phyloP scores from a whole-genome alignment of 2,113 vertebrate species.

The Mustela nigripes region DNA sequence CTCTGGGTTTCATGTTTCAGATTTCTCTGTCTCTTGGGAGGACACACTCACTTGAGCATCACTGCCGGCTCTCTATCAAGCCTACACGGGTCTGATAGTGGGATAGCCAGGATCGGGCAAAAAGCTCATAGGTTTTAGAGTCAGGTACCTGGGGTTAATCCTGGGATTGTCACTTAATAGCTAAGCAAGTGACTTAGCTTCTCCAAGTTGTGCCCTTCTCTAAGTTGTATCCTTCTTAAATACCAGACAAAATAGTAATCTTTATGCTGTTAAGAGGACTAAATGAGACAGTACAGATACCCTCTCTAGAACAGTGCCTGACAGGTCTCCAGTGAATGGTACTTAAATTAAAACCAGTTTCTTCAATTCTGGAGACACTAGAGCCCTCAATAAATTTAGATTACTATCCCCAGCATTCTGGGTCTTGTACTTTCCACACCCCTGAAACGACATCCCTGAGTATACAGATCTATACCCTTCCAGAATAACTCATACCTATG shows the following conservation, averaged over 20 bases:
- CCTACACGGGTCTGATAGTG: no score
- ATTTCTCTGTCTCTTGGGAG: not conserved
- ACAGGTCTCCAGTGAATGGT: not conserved
- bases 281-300: not conserved
- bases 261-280: not conserved
- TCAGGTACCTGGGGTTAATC: not conserved
- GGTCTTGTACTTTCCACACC: not conserved
- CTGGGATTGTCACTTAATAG: not conserved
- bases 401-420: not conserved
- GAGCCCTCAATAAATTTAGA: not conserved
- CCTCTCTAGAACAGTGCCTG: not conserved
- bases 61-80: not conserved
- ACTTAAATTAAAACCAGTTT: not conserved
- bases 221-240: not conserved
- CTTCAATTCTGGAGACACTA: not conserved
- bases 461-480: not conserved
- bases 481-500: not conserved
- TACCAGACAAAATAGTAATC: not conserved
- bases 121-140: not conserved
- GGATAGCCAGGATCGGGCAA: not conserved
- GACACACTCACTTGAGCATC: not conserved
- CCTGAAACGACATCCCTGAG: not conserved
- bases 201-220: not conserved
- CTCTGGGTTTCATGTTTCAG: not conserved
- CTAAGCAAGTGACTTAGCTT: not conserved